These are phyloP conservation scores for Actenoides hombroni DNA, from an alignment of 2,113 vertebrate genomes.

Conservation along the genomic window DNA sequence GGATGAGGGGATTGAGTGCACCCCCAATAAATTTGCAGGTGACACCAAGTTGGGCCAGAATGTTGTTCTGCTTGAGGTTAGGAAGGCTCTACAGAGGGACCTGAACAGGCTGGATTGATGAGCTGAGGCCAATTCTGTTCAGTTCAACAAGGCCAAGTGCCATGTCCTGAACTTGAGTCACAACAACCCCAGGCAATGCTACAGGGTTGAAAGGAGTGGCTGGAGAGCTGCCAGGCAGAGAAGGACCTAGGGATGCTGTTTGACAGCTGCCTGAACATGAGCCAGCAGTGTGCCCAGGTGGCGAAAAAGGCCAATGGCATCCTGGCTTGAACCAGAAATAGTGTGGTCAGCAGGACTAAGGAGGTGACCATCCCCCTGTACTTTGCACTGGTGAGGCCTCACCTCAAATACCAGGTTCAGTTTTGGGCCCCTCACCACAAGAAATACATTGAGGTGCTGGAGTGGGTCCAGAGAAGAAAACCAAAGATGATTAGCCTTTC, in stretches of 20 bases:
- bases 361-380: not conserved
- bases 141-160: not conserved
- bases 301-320: not conserved
- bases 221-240: not conserved
- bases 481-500: not conserved
- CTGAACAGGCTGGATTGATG: not conserved
- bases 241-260: not conserved
- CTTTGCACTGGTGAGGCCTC: not conserved
- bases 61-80: not conserved
- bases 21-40: not conserved
- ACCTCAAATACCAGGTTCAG: not conserved
- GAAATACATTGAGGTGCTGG: not conserved
- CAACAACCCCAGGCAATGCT: not conserved
- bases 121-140: not conserved
- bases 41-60: not conserved
- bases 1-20: not conserved
- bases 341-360: not conserved
- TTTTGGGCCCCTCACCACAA: not conserved
- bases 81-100: not conserved
- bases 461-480: not conserved
- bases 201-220: not conserved
- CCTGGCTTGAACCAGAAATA: not conserved
- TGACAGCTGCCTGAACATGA: not conserved
- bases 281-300: not conserved
- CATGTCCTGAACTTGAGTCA: not conserved